These are phyloP conservation scores for roundworm (Caenorhabditis elegans) DNA, from an alignment of 1,140 invertebrate genomes.

Conservation along the genomic window WBcel235 BX284604.4:7534001-7534500, in stretches of 20 bases:
- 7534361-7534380: neutral
- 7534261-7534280: neutral
- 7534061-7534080: neutral
- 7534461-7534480: neutral
- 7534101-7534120: conserved; percentile 32
- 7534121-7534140: neutral
- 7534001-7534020: too few species aligned
- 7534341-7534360: neutral
- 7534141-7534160: neutral
- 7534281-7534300: neutral
- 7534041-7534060: conserved; percentile 2
- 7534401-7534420: neutral
- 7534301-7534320: neutral
- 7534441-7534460: neutral
- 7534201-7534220: neutral
- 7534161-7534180: conserved; percentile 9
- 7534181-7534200: conserved; percentile 14
- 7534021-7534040: too few species aligned
- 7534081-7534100: neutral
- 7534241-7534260: neutral
- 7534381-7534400: conserved; percentile 14
- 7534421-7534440: neutral
- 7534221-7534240: too few species aligned
- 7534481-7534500: neutral
- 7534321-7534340: neutral